Evolutionary conservation across 2,797 vertebrate genomes (phyloP).

Genomic region (Oreochromis mossambicus): DNA sequence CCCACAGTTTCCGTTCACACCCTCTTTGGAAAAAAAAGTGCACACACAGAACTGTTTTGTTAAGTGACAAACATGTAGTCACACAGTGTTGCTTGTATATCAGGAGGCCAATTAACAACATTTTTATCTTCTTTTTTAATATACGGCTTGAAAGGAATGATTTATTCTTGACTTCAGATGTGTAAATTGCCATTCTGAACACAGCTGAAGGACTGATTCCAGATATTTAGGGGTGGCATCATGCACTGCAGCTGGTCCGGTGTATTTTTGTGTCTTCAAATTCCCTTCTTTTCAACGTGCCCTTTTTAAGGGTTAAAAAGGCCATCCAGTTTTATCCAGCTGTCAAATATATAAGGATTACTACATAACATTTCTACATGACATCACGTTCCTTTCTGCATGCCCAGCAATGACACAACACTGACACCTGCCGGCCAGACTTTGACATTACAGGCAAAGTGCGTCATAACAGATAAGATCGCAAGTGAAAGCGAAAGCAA

Average conservation of each 20-base stretch:
- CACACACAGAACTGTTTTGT: not conserved
- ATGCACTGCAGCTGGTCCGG: not conserved
- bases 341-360: not conserved
- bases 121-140: not conserved
- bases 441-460: not conserved
- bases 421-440: constrained; percentile 31
- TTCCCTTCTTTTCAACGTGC: not conserved
- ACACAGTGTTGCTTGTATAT: not conserved
- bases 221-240: not conserved
- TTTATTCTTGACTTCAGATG: not conserved
- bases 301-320: not conserved
- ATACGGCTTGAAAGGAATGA: not conserved
- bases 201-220: not conserved
- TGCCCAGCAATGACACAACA: not conserved
- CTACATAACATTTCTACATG: not conserved
- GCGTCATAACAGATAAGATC: not conserved
- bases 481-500: constrained; percentile 37
- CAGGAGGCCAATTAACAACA: not conserved
- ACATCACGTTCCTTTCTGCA: not conserved
- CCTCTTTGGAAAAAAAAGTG: not conserved
- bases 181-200: not conserved
- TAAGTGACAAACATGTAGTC: not conserved
- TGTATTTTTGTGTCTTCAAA: not conserved
- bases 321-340: not conserved
- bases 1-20: not conserved